Evolutionary conservation across 2,888 invertebrate genomes (phyloP).

Genomic region (Blomia tropicalis): DNA sequence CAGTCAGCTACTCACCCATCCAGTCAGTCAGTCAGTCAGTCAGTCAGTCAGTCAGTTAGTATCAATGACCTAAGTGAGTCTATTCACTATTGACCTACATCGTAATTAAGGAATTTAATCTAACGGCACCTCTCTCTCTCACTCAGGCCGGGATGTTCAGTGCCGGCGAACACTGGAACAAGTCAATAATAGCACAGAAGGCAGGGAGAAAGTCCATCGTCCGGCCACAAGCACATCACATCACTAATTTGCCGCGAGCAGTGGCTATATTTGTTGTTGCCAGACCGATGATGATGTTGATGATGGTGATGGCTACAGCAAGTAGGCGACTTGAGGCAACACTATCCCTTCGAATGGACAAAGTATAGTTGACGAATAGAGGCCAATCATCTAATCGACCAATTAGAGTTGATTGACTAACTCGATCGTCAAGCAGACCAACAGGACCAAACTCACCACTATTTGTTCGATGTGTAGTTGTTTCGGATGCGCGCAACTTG

Average conservation of each 20-base stretch:
- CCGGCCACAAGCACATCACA: neutral
- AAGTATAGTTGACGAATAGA: conserved; percentile 9
- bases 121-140: neutral
- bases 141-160: neutral
- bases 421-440: neutral
- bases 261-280: conserved; percentile 13
- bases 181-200: conserved; percentile 2
- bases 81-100: conserved; percentile 12
- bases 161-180: neutral
- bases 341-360: neutral
- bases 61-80: conserved; percentile 8
- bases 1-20: neutral
- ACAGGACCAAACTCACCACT: neutral
- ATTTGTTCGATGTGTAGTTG: neutral
- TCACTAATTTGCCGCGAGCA: conserved; percentile 9
- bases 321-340: neutral
- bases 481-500: neutral
- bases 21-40: neutral
- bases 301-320: neutral
- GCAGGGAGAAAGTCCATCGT: conserved; percentile 9
- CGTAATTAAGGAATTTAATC: conserved; percentile 15
- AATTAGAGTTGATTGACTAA: conserved; percentile 14
- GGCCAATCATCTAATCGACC: conserved; percentile 20
- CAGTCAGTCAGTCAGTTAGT: neutral
- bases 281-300: too few species aligned